Conservation (phyloP, 2,888 invertebrate genomes). For the Tribolium freemani region DNA sequence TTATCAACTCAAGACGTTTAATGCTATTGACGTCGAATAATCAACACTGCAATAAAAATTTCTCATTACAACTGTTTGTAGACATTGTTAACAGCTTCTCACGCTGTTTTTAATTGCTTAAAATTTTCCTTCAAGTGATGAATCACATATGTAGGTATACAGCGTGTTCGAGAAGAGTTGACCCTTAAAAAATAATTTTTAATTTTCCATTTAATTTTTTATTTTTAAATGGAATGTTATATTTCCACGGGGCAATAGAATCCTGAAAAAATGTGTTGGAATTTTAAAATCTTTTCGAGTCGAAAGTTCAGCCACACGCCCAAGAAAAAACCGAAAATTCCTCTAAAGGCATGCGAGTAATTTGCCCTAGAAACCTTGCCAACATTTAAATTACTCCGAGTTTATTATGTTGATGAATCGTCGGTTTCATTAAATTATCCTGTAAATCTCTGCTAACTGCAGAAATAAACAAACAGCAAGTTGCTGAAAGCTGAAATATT, state of each 20-base stretch:
- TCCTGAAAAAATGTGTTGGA: not conserved
- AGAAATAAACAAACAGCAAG: constrained; percentile 13
- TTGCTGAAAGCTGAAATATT: constrained; percentile 17
- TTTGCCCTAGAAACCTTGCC: constrained; percentile 52
- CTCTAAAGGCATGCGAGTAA: constrained; percentile 52
- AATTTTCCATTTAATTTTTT: no score
- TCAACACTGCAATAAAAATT: no score
- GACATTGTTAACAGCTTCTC: no score
- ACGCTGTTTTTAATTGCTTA: not conserved
- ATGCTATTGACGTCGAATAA: no score
- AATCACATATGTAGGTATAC: no score
- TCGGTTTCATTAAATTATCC: constrained; percentile 27
- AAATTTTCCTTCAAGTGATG: not conserved
- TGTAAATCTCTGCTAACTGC: constrained; percentile 24
- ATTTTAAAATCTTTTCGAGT: not conserved
- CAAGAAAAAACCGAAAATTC: constrained; percentile 45
- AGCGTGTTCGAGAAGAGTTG: no score
- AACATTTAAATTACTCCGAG: constrained; percentile 45
- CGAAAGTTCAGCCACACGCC: not conserved
- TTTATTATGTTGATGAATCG: constrained; percentile 37
- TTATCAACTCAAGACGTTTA: no score
- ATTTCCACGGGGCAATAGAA: no score
- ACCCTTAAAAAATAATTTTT: no score
- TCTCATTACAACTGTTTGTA: no score
- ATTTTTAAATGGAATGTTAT: no score